phyloP scores from a whole-genome alignment of 2,888 invertebrate genomes.

The Leptodirus hochenwartii region DNA sequence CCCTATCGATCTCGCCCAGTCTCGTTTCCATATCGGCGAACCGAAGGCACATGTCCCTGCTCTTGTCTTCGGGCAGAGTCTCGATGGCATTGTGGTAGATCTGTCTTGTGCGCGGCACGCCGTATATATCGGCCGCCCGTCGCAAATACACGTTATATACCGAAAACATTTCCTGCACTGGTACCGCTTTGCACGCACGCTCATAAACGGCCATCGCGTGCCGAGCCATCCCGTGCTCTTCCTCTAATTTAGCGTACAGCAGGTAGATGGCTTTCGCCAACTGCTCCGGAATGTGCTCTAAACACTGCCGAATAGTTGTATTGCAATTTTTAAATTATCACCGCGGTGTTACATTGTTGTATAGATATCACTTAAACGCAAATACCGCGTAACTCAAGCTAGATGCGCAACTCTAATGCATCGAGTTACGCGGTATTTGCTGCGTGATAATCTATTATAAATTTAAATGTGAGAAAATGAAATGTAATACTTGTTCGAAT shows the following conservation, averaged over 20 bases:
- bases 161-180: constrained; percentile 87
- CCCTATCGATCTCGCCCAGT: constrained; percentile 94
- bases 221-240: constrained; percentile 91
- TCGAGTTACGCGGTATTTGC: too few relatives aligned
- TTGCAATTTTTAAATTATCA: too few relatives aligned
- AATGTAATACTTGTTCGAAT: constrained; percentile 97
- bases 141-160: constrained; percentile 98
- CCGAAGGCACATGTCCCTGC: constrained; percentile 88
- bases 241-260: constrained; percentile 94
- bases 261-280: constrained; percentile 89
- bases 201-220: constrained; percentile 99
- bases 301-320: too few relatives aligned
- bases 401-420: too few relatives aligned
- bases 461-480: too few relatives aligned
- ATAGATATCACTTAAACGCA: too few relatives aligned
- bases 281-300: constrained; percentile 91
- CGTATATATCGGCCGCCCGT: constrained; percentile 95
- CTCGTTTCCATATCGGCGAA: constrained; percentile 98
- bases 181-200: constrained; percentile 80
- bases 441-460: too few relatives aligned
- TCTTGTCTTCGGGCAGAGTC: constrained; percentile 71
- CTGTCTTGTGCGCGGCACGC: constrained; percentile 87
- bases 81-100: constrained; percentile 98
- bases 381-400: too few relatives aligned
- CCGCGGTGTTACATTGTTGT: too few relatives aligned